phyloP scores from a whole-genome alignment of 2,888 invertebrate genomes.

The Acanthoscelides obtectus region DNA sequence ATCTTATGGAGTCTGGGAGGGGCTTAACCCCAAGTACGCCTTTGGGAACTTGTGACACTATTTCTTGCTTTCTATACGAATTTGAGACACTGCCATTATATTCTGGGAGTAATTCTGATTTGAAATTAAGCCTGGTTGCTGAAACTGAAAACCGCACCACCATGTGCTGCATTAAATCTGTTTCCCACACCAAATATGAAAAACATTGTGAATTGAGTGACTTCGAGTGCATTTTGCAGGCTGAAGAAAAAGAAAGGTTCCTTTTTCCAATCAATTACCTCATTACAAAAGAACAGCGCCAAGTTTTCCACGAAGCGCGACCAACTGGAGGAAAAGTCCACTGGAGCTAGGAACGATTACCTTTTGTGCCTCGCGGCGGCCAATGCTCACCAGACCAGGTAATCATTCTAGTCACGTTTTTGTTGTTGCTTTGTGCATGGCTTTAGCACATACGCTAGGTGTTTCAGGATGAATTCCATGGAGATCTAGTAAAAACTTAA shows the following conservation, averaged over 20 bases:
- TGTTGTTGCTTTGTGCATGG: not conserved
- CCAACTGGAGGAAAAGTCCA: conserved; percentile 88
- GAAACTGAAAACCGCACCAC: too few relatives aligned
- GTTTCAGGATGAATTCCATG: not conserved
- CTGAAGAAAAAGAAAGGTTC: conserved; percentile 95
- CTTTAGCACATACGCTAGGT: not conserved
- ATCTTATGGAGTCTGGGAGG: too few relatives aligned
- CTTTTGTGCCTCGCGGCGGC: conserved; percentile 85
- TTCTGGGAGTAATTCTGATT: too few relatives aligned
- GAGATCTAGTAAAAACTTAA: not conserved
- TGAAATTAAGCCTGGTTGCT: too few relatives aligned
- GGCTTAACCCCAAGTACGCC: too few relatives aligned
- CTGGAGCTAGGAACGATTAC: conserved; percentile 92
- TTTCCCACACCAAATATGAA: not conserved
- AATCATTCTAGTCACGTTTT: not conserved
- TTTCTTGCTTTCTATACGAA: too few relatives aligned
- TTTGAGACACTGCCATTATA: too few relatives aligned
- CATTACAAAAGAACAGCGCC: conserved; percentile 94
- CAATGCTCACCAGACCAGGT: conserved; percentile 77
- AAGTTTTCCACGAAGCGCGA: conserved; percentile 90
- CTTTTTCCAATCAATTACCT: conserved; percentile 93
- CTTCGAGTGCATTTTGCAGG: conserved; percentile 50
- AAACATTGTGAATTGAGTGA: not conserved
- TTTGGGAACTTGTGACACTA: too few relatives aligned
- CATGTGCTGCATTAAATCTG: not conserved